Base-by-base conservation (phyloP, 2,888 invertebrate species). In the Vannuccia rotundouncinata region DNA sequence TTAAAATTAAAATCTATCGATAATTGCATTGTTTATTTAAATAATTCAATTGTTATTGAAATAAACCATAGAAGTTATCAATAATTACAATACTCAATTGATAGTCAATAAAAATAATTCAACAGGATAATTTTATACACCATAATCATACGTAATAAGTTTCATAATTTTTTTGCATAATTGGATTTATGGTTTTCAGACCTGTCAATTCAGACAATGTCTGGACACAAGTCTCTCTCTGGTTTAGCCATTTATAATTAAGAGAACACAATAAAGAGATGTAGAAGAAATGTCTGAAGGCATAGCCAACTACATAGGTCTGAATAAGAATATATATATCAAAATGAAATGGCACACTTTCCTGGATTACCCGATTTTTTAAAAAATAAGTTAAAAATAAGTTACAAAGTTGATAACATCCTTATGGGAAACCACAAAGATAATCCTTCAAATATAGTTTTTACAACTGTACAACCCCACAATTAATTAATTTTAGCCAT, bases 171-270 rank as follows among this genome's bases (percentile, higher is more conserved):
- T 66, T 66, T 27, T 66, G 25, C 66, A 66, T 27, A 22, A 17
- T 5, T 17, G 66, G 66, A 66, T 66, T n/a, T 66, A 66, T 5
- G 66, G 66, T 66, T 66, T 66, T 66, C 25, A 66, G 66, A 66
- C 17, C 5, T 66, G 66, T 66, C 66, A 66, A 66, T 66, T 66
- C 66, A 66, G 25, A 66, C 66, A 66, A 27, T 66, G 17, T 66
- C 66, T 66, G 66, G 66, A 66, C 66, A 66, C 66, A 66, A 66
- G 25, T 66, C 10, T 66, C 25, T 66, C 66, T 66, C 66, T 66
- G 66, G 22, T 66, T 45, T 66, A 66, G 22, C 66, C 10, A 66
- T 66, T 66, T 66, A 66, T 5, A 66, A n/a, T n/a, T n/a, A n/a
- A 66, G 5, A 66, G 22, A 66, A 66, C 5, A 2, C 66, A 66